Percentiles rank a stretch among this genome's conserved stretches.
These are phyloP conservation scores for Syrmaticus mikado DNA, from an alignment of 2,113 vertebrate genomes.

Conservation along the genomic window DNA sequence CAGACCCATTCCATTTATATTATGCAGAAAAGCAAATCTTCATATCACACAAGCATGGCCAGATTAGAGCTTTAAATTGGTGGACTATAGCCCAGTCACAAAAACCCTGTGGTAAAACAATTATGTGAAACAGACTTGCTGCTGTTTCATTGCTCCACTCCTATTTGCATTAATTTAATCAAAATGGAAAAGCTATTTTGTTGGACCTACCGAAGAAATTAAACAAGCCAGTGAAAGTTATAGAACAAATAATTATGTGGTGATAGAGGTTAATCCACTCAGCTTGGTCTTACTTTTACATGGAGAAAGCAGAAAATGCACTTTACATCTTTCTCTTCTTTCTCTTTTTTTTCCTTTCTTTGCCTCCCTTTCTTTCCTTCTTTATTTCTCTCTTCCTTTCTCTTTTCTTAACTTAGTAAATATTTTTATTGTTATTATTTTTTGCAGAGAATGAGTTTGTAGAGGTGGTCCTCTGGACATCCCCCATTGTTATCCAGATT, in stretches of 20 bases:
- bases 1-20: constrained; percentile 47
- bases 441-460: not conserved
- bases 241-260: not conserved
- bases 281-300: not conserved
- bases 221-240: constrained; percentile 47
- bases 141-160: constrained; percentile 56
- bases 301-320: not conserved
- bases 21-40: constrained; percentile 55
- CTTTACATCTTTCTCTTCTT: not conserved
- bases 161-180: constrained; percentile 61
- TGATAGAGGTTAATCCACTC: not conserved
- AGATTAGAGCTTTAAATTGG: constrained; percentile 65
- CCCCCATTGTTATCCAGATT: not conserved
- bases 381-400: not conserved
- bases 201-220: constrained; percentile 34
- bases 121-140: constrained; percentile 24
- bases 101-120: constrained; percentile 47
- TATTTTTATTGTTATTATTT: too few species aligned
- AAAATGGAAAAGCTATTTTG: constrained; percentile 59
- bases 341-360: not conserved
- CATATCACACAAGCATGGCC: not conserved
- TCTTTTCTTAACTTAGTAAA: not conserved
- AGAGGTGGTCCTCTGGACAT: not conserved
- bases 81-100: constrained; percentile 55
- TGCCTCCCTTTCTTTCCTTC: not conserved